Conservation (phyloP, 2,888 invertebrate species). For the Ormyrus rosae region DNA sequence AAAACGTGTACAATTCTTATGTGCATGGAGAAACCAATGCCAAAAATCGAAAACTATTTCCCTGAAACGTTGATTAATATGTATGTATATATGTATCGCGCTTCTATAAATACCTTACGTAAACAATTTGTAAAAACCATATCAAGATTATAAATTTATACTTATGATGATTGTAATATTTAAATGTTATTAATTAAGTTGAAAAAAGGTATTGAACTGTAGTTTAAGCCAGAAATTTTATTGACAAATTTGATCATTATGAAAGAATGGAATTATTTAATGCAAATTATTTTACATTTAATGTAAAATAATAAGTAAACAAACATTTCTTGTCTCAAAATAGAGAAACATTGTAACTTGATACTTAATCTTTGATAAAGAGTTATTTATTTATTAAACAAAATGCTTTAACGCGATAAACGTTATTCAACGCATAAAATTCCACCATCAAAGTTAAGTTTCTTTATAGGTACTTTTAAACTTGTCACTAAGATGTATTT, state of each 20-base stretch:
- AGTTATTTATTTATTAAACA: too few relatives aligned
- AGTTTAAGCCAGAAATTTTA: background rate
- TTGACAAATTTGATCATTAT: background rate
- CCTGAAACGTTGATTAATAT: conserved; percentile 10
- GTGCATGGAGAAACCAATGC: too few relatives aligned
- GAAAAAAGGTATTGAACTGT: too few relatives aligned
- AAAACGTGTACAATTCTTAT: too few relatives aligned
- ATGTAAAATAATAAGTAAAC: background rate
- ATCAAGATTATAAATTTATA: conserved; percentile 35
- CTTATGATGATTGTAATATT: conserved; percentile 14
- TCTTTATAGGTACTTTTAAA: too few relatives aligned
- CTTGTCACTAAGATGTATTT: too few relatives aligned
- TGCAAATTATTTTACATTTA: background rate
- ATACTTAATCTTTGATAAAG: too few relatives aligned
- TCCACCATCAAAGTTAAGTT: too few relatives aligned
- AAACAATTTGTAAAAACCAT: conserved; percentile 35
- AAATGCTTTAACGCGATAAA: too few relatives aligned
- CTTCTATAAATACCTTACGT: conserved; percentile 22
- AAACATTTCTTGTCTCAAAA: too few relatives aligned
- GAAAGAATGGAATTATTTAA: background rate
- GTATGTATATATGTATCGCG: conserved; percentile 10
- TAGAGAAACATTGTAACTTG: too few relatives aligned
- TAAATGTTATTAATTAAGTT: conserved; percentile 10
- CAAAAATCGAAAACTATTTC: background rate
- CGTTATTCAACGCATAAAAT: too few relatives aligned